Evolutionary conservation across 2,888 invertebrate genomes (phyloP), one percentile per base, ranked within the genome.

Genomic region (Vesta saturnalis): DNA sequence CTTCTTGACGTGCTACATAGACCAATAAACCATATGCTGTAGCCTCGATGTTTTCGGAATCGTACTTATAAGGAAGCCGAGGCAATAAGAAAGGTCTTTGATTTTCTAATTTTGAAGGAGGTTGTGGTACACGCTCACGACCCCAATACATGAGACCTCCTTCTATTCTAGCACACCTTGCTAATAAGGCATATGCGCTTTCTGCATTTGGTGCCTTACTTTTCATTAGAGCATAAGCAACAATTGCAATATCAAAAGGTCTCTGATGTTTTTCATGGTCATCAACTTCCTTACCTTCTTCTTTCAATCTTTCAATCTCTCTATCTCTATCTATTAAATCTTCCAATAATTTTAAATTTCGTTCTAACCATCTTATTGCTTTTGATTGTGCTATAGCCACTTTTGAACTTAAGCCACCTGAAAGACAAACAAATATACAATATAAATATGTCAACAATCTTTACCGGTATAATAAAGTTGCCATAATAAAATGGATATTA

Each of bases 21-120:
- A 95, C 93, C 76, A 98, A 85, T 57, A 98, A 85, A 0, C 94
- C 97, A 82, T 96, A 97, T 0, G 97, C 93, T 0, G 97, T 98
- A 0, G 97, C 91, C 79, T 96, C 96, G 54, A 97, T 92, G 82
- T 97, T 97, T 80, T 94, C 92, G 0, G 95, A 90, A 85, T 98
- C 98, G 81, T 92, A 94, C 75, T 90, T 90, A 82, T 96, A 95
- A 0, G 96, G 95, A 67, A 95, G 85, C 0, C 97, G 90, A 0
- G 97, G 96, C 69, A 96, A 85, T 0, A 94, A 86, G 88, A 95
- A 97, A 5, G 95, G 95, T 80, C 94, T 94, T 80, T 96, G 95
- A 85, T 96, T 96, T 85, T 96, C 96, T 78, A 92, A 87, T 84
- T 95, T 95, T 74, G 89, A 91, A 0, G 95, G 94, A 0, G 95